phyloP scores from a whole-genome alignment of 2,113 vertebrate genomes.

The Zapornia atra region DNA sequence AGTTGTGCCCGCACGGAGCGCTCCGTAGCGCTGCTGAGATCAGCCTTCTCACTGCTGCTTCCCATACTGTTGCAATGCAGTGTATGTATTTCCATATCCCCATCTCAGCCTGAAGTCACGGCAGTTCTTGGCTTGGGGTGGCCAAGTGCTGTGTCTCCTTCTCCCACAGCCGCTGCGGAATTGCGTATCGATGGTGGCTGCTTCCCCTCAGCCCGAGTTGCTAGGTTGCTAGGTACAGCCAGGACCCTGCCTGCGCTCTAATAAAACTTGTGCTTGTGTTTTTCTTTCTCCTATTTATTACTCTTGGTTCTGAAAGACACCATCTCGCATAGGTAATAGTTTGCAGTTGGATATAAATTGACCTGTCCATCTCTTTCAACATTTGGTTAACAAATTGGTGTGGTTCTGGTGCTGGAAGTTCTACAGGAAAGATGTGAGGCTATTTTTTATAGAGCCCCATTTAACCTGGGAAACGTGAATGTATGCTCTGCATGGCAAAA shows the following conservation, averaged over 20 bases:
- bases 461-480: conserved; percentile 34
- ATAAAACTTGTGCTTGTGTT: background rate
- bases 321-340: background rate
- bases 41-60: background rate
- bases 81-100: background rate
- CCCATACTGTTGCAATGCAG: background rate
- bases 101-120: background rate
- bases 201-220: background rate
- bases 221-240: background rate
- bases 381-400: background rate
- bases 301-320: background rate
- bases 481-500: conserved; percentile 25
- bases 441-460: conserved; percentile 23
- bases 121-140: background rate
- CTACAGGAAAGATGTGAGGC: background rate
- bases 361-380: background rate
- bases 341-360: background rate
- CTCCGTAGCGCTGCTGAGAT: background rate
- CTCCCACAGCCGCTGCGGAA: background rate
- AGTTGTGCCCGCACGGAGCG: background rate
- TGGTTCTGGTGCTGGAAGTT: background rate
- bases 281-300: background rate
- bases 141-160: background rate
- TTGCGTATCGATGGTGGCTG: rapidly evolving
- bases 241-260: background rate